Conservation (phyloP, 2,888 invertebrate genomes). For the Patella depressa region DNA sequence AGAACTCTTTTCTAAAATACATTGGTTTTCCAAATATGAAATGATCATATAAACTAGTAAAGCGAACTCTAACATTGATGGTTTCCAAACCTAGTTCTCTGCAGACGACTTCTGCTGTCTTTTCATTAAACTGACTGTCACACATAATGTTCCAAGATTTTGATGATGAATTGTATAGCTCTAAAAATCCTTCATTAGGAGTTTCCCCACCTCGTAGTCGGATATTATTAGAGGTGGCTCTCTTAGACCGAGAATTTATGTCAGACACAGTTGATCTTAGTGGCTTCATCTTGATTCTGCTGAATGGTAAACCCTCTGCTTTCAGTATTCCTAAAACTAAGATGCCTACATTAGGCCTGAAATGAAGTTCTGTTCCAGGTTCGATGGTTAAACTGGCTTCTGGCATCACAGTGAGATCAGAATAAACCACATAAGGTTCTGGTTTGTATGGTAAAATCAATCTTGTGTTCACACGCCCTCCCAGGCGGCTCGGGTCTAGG, state of each 20-base stretch:
- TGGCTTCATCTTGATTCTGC: constrained; percentile 53
- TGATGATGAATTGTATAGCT: constrained; percentile 95
- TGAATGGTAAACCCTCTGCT: constrained; percentile 80
- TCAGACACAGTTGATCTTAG: constrained; percentile 16
- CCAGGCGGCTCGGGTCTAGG: constrained; percentile 58
- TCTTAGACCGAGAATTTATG: constrained; percentile 1
- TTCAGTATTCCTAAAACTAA: constrained; percentile 90
- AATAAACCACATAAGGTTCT: constrained; percentile 74
- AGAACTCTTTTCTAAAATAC: constrained; percentile 68
- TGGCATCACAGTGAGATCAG: constrained; percentile 98
- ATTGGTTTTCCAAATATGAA: constrained; percentile 66
- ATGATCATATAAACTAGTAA: constrained; percentile 71
- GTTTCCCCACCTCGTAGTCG: constrained; percentile 82
- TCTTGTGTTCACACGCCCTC: constrained; percentile 77
- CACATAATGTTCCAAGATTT: constrained; percentile 97
- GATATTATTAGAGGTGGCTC: constrained; percentile 29
- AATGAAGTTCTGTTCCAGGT: constrained; percentile 91
- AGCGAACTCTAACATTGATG: constrained; percentile 88
- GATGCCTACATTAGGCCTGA: constrained; percentile 95
- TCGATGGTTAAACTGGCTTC: constrained; percentile 87
- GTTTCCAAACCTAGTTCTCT: constrained; percentile 91
- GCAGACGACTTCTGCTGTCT: constrained; percentile 97
- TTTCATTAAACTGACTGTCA: constrained; percentile 93
- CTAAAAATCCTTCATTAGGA: constrained; percentile 87
- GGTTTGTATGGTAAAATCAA: constrained; percentile 48